Percentiles rank a stretch among this genome's conserved stretches.
Conservation (phyloP, 2,888 invertebrate genomes). For the Caenorhabditis plicata region DNA sequence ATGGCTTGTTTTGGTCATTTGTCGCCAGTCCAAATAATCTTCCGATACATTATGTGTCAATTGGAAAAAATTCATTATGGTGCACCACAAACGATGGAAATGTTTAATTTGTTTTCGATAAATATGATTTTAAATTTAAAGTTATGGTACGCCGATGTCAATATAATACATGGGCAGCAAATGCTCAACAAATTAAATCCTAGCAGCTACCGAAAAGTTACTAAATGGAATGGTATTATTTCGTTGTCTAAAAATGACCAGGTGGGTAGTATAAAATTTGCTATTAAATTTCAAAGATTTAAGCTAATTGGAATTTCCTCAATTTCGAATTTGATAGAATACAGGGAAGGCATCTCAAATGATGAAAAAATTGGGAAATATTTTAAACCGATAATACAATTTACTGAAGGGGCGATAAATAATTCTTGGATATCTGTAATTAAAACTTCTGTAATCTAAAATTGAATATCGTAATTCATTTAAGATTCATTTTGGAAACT, state of each 20-base stretch:
- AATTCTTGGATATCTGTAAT: constrained; percentile 30
- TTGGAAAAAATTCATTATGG: constrained; percentile 33
- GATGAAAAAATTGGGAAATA: constrained; percentile 28
- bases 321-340: constrained; percentile 6
- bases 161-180: constrained; percentile 19
- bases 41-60: constrained; percentile 19
- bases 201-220: constrained; percentile 6
- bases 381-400: constrained; percentile 29
- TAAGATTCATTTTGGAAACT: constrained; percentile 15
- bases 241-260: constrained; percentile 21
- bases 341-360: constrained; percentile 20
- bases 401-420: constrained; percentile 15
- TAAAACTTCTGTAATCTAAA: background rate
- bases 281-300: background rate
- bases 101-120: constrained; percentile 4
- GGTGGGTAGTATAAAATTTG: constrained; percentile 3
- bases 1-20: constrained; percentile 18
- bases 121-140: background rate
- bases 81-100: constrained; percentile 30
- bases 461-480: background rate
- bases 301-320: constrained; percentile 22
- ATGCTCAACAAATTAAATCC: constrained; percentile 3
- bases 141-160: constrained; percentile 18
- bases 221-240: constrained; percentile 14
- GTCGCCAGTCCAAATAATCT: constrained; percentile 20